Conservation (phyloP, 2,797 vertebrate genomes). For the Nasua narica region DNA sequence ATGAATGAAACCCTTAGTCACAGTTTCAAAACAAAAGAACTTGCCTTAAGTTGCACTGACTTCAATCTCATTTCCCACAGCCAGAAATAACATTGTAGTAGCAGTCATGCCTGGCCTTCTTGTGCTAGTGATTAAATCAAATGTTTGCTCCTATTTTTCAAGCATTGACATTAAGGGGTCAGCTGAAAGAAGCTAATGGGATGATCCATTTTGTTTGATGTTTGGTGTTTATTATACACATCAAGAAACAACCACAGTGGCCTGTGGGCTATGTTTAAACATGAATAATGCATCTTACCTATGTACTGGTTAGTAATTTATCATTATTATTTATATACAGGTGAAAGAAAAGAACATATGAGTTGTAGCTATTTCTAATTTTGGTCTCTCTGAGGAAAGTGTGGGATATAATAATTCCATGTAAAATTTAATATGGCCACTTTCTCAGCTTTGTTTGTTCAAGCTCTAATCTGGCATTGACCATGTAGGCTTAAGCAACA, state of each 20-base stretch:
- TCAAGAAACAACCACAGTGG: background rate
- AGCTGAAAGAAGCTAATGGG: constrained; percentile 45
- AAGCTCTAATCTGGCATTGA: background rate
- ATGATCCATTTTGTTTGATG: constrained; percentile 30
- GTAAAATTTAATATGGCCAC: background rate
- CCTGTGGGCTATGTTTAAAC: background rate
- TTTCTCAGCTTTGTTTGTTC: constrained; percentile 13
- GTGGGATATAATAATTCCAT: background rate
- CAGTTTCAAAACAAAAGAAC: constrained; percentile 52
- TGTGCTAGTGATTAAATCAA: constrained; percentile 47
- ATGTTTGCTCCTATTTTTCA: constrained; percentile 35
- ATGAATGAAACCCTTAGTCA: background rate
- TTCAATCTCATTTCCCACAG: background rate
- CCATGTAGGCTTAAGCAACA: background rate
- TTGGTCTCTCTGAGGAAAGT: background rate
- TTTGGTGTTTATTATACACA: constrained; percentile 23
- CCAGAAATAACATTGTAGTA: background rate
- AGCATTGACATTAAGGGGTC: constrained; percentile 58
- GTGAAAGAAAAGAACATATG: background rate
- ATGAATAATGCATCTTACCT: background rate
- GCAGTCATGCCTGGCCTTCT: background rate
- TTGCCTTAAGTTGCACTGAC: background rate
- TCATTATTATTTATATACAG: background rate
- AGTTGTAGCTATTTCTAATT: background rate
- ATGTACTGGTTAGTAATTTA: background rate